Evolutionary conservation across 2,113 vertebrate species (phyloP).

Genomic region (Petroica traversi): DNA sequence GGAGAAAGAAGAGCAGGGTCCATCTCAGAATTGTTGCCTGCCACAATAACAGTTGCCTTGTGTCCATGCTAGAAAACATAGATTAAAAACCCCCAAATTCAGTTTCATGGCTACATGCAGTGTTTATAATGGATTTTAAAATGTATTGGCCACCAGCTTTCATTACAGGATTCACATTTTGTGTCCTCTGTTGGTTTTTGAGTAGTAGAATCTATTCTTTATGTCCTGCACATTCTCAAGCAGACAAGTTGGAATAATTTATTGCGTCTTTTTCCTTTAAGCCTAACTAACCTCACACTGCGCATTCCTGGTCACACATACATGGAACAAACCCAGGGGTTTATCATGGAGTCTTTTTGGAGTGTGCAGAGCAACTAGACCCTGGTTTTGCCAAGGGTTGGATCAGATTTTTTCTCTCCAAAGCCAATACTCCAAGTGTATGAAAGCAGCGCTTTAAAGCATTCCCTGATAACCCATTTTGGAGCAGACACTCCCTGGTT

Average conservation of each 20-base stretch:
- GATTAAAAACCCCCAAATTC: fast-evolving
- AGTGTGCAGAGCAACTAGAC: fast-evolving
- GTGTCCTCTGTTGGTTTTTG: neutral
- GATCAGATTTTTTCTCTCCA: neutral
- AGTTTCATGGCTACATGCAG: fast-evolving
- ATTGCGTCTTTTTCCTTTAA: neutral
- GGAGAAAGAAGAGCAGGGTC: neutral
- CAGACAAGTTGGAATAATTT: neutral
- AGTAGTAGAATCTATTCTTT: neutral
- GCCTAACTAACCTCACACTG: neutral
- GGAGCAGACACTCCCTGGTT: neutral
- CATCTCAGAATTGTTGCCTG: neutral
- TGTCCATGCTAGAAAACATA: neutral
- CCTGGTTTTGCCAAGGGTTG: neutral
- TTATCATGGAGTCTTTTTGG: neutral
- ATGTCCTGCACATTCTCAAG: neutral
- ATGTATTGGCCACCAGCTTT: neutral
- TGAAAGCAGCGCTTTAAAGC: neutral
- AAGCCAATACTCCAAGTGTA: neutral
- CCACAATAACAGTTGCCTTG: neutral
- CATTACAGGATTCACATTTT: neutral
- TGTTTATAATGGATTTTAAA: neutral
- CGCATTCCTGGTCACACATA: fast-evolving
- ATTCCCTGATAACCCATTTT: neutral
- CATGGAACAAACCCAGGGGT: neutral